These are phyloP conservation scores for Xestobium rufovillosum DNA, from an alignment of 2,888 invertebrate genomes.

Conservation along the genomic window DNA sequence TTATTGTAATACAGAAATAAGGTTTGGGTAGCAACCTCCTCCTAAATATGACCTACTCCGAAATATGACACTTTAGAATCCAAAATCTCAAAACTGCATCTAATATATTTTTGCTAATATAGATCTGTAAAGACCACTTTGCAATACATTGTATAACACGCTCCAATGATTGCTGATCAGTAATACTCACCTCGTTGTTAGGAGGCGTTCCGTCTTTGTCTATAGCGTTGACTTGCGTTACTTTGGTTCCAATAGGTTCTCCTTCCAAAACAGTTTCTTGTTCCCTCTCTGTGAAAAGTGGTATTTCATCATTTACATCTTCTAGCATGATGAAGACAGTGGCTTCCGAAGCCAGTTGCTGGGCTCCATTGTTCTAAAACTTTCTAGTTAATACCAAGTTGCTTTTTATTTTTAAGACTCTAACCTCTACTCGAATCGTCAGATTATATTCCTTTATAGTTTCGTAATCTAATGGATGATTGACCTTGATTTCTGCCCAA, in stretches of 20 bases:
- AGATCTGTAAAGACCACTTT: no score
- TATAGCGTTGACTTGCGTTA: conserved; percentile 92
- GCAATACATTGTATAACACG: no score
- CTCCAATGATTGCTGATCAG: no score
- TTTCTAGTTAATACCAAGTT: no score
- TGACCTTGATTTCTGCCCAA: conserved; percentile 94
- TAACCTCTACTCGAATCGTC: conserved; percentile 91
- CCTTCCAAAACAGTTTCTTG: conserved; percentile 94
- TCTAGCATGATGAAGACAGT: conserved; percentile 89
- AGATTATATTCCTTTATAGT: conserved; percentile 93
- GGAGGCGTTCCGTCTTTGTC: conserved; percentile 94
- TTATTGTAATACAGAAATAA: no score
- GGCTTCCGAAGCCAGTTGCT: conserved; percentile 89
- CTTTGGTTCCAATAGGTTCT: conserved; percentile 90
- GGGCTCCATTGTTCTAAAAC: conserved; percentile 85
- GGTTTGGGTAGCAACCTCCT: no score
- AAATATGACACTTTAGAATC: no score
- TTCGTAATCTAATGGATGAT: conserved; percentile 91
- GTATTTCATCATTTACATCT: conserved; percentile 96
- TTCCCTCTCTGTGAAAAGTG: conserved; percentile 89
- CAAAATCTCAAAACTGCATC: no score
- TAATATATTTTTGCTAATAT: no score
- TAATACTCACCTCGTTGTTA: conserved; percentile 93
- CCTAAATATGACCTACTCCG: no score
- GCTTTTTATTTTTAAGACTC: no score